Base-by-base conservation (phyloP, 1,140 invertebrate species). In the Cyphomyrmex costatus region DNA sequence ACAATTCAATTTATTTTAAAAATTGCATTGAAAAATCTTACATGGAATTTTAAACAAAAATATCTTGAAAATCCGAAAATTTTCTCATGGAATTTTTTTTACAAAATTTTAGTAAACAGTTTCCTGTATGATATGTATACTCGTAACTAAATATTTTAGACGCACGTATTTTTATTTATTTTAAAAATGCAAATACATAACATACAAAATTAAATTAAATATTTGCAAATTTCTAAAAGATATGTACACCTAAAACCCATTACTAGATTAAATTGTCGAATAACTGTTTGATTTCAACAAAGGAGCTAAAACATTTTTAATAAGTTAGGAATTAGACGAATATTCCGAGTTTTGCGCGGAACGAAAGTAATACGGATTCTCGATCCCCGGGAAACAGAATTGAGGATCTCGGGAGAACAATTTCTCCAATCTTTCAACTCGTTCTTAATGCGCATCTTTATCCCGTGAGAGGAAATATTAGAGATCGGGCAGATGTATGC, bases 391-490 rank as follows among this genome's bases (percentile, higher is more conserved):
- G n/a, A 14, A 27, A 51, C 33, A 42, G 42, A 73, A 60, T 71
- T 73, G 60, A 56, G 61, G 61, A 27, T 71, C 85, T 53, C 58
- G 58, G 14, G 27, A 58, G 60, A 53, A 65, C 63, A 70, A 85
- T 46, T 30, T 56, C 46, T 71, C 66, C 66, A 74, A 83, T 74
- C 68, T 83, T 61, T 83, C 42, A 27, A 6, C 36, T 83, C 66
- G 33, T 73, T 60, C 53, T 73, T 83, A 74, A 83, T 83, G 68
- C 68, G 74, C 49, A 33, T 71, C 71, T 70, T 77, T 78, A 70
- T 30, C 24, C 33, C 16, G 63, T n/a, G 63, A 66, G 21, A 10
- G 60, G 21, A 49, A 76, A 70, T 71, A 83, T 83, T 74, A 74
- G 79, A 74, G 79, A 60, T 36, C 66, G 19, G 42, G 30, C 7